These are phyloP conservation scores for Clarias laeviceps DNA, from an alignment of 2,797 vertebrate species.

Conservation along the genomic window DNA sequence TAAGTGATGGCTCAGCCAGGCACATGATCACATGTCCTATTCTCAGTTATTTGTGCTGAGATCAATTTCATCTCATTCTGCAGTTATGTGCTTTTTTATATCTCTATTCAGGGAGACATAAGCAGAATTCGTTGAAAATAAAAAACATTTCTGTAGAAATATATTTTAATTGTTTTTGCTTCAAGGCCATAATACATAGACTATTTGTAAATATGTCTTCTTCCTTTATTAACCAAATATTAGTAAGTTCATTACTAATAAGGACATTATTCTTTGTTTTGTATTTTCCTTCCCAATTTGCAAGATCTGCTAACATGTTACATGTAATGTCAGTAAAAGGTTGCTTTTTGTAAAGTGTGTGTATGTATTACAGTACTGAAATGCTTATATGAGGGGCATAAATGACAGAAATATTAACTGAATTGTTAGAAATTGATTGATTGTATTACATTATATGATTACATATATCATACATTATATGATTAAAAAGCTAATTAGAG, in stretches of 20 bases:
- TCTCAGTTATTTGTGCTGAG: constrained; percentile 4
- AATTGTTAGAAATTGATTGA: neutral
- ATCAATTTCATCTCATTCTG: neutral
- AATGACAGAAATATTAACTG: neutral
- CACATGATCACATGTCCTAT: neutral
- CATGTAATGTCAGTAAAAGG: neutral
- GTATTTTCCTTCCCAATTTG: neutral
- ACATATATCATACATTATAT: neutral
- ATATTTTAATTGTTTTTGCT: neutral
- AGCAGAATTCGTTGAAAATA: neutral
- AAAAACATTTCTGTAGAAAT: no score
- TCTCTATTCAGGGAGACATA: neutral
- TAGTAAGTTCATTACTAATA: no score
- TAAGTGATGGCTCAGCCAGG: neutral
- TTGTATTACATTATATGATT: neutral
- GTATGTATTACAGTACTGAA: neutral
- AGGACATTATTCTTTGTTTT: neutral
- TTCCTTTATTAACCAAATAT: no score
- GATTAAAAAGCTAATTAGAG: neutral
- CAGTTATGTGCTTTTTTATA: neutral
- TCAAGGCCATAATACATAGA: neutral
- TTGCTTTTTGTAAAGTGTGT: neutral
- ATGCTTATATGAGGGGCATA: neutral
- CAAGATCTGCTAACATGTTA: neutral
- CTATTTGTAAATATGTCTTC: neutral